These are phyloP conservation scores for Peromyscus nudipes DNA, from an alignment of 2,797 vertebrate genomes.

Conservation along the genomic window DNA sequence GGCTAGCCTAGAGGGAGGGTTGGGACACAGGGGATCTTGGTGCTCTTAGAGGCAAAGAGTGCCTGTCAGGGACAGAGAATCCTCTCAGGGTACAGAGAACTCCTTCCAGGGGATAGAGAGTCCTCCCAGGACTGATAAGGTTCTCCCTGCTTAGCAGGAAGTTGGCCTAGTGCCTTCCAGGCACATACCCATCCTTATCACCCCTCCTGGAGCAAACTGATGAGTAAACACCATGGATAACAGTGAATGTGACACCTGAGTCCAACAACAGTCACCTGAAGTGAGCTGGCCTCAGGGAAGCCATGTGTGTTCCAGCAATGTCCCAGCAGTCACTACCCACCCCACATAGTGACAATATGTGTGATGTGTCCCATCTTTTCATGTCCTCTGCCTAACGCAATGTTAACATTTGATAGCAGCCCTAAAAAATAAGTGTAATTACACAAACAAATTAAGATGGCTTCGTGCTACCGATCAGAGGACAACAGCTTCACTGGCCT, in stretches of 20 bases:
- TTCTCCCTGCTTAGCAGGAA: fast-evolving
- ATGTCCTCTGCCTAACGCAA: not conserved
- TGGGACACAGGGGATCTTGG: not conserved
- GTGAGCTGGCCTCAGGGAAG: not conserved
- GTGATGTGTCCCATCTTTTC: not conserved
- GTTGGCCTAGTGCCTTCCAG: fast-evolving
- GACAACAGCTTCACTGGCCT: not conserved
- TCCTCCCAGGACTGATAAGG: not conserved
- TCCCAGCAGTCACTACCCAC: not conserved
- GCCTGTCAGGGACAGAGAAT: not conserved
- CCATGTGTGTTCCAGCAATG: fast-evolving
- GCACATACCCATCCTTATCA: not conserved
- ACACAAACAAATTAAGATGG: not conserved
- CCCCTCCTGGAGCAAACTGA: fast-evolving
- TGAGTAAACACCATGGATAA: not conserved
- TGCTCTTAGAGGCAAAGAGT: not conserved
- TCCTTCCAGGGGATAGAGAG: not conserved
- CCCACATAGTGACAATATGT: fast-evolving
- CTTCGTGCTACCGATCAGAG: not conserved
- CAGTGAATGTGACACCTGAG: fast-evolving
- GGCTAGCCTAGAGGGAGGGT: not conserved
- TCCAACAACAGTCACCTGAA: too few species aligned
- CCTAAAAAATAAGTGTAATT: conserved; percentile 10
- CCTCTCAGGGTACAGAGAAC: not conserved
- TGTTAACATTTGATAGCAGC: conserved; percentile 28